Evolutionary conservation across 2,888 invertebrate genomes (phyloP).

Genomic region (Zaprionus lineosus): DNA sequence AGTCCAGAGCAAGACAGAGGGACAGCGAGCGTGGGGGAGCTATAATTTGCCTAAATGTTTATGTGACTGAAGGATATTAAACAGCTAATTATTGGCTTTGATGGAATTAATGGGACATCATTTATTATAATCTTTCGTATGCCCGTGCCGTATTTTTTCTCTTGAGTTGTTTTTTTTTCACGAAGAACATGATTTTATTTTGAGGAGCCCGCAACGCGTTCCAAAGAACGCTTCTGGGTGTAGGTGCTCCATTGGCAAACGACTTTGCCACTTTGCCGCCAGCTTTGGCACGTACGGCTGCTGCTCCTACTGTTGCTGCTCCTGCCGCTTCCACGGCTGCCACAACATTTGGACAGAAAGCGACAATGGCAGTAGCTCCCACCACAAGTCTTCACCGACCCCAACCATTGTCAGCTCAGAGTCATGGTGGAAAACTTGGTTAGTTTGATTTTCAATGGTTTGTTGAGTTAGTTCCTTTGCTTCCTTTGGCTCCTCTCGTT

Average conservation of each 20-base stretch:
- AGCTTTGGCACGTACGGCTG: conserved; percentile 61
- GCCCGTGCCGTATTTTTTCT: no score
- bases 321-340: conserved; percentile 20
- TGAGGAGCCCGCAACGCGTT: conserved; percentile 1
- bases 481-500: conserved; percentile 12
- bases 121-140: no score
- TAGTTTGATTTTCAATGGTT: conserved; percentile 69
- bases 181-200: no score
- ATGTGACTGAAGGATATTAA: no score
- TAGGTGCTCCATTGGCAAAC: conserved; percentile 49
- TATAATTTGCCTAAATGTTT: no score
- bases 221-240: not conserved
- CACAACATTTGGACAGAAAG: conserved; percentile 46
- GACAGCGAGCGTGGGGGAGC: no score
- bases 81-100: no score
- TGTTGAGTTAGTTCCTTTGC: conserved; percentile 51
- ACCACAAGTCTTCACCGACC: no score
- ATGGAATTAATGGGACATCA: no score
- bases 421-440: conserved; percentile 57
- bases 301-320: conserved; percentile 16
- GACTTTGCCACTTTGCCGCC: conserved; percentile 55
- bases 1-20: not conserved
- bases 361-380: not conserved
- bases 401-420: no score
- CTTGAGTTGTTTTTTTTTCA: no score